Percentiles rank a stretch among this genome's conserved stretches.
Evolutionary conservation across 1,140 invertebrate species (phyloP).

Genomic region (Calliphora vicina): DNA sequence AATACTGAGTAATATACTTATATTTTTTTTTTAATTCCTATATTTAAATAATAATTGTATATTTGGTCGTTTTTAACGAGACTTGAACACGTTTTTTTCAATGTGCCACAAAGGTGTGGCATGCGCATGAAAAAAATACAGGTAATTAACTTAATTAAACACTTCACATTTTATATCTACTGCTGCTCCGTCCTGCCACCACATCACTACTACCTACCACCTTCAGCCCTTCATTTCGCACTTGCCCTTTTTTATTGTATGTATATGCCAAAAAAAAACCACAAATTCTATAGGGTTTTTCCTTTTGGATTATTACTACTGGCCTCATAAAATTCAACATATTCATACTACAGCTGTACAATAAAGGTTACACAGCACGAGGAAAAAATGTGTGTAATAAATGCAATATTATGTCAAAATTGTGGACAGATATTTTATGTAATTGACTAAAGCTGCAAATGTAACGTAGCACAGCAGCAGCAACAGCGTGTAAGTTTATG

Average conservation of each 20-base stretch:
- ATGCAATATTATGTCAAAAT: constrained; percentile 11
- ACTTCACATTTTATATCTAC: constrained; percentile 14
- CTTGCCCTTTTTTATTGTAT: neutral
- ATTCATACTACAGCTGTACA: neutral
- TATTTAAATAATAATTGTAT: constrained; percentile 11
- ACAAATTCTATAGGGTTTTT: neutral
- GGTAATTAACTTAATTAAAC: constrained; percentile 17
- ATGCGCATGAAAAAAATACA: neutral
- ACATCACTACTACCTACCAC: neutral
- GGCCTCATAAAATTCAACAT: neutral
- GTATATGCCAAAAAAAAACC: neutral
- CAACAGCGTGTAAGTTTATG: too few species aligned
- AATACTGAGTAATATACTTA: neutral
- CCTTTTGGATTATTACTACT: neutral
- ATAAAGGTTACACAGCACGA: neutral
- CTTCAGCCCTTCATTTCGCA: neutral
- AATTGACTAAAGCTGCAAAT: neutral
- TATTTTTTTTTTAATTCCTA: neutral
- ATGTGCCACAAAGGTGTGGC: neutral
- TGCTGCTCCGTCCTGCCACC: neutral
- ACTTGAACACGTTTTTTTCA: neutral
- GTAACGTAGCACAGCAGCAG: too few species aligned
- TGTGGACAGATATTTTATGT: constrained; percentile 5
- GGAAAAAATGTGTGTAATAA: neutral
- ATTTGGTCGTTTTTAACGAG: constrained; percentile 4